Base-by-base conservation (phyloP, 64 coral and sea anemone species). In the Cladopsammia gracilis region DNA sequence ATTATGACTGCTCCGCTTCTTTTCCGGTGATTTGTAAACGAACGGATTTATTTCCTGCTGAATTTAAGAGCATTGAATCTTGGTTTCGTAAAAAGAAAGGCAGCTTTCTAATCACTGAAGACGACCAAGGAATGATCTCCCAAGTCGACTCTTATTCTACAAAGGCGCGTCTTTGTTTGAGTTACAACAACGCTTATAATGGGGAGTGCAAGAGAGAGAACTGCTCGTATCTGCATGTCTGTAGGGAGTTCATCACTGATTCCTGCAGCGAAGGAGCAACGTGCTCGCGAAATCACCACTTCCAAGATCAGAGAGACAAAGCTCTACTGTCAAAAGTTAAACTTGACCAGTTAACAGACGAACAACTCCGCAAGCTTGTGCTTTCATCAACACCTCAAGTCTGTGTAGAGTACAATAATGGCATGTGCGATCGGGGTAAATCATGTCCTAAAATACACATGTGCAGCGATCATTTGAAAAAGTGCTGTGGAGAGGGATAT, bases 221-320 rank as follows among this genome's bases (percentile, higher is more conserved):
- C 6, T 96, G 95, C 59, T 12, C 34, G 5, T 96, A 76, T 58
- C 76, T 96, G 25, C 95, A 96, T 56, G 49, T 96, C 24, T 96
- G 95, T 48, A 79, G 66, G n/a, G 86, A 87, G 4, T 88, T 85
- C 51, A 70, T 96, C 8, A 62, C 95, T 2, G 70, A 83, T 58
- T 86, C 77, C 18, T 76, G 82, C 5, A 83, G 90, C 26, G 14
- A 48, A 10, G 90, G 95, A 43, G 77, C 42, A 46, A 84, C 85
- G 23, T 96, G 95, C 51, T 22, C 9, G 7, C 60, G 66, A 6
- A 96, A 76, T 46, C 95, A 96, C 49, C 51, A 86, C 59, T 76
- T 96, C 3, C 58, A 62, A 23, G 85, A 93, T 48, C 76, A 73
- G 6, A 90, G 86, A 12, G 88, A 96, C 12, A 77, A 56, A 43